Evolutionary conservation across 2,113 vertebrate species (phyloP).

Genomic region (Tricholaema leucomelas): DNA sequence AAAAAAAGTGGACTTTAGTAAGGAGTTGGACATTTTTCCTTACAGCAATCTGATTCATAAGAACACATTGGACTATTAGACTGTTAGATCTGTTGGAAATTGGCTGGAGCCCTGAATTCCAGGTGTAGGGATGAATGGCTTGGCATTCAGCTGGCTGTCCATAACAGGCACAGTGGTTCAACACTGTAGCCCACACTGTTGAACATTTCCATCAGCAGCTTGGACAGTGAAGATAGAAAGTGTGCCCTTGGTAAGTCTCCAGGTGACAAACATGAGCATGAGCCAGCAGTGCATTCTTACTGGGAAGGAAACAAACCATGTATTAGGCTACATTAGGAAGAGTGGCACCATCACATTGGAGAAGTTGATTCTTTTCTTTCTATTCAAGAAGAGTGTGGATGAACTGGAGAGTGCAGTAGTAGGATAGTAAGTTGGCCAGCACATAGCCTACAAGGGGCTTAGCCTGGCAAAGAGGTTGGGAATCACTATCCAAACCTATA

Average conservation of each 20-base stretch:
- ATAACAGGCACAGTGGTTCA: background rate
- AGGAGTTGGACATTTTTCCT: background rate
- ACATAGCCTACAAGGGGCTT: background rate
- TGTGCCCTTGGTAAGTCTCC: background rate
- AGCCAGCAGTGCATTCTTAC: background rate
- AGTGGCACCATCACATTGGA: background rate
- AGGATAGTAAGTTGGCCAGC: background rate
- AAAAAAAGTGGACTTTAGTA: background rate
- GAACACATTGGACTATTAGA: background rate
- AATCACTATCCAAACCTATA: background rate
- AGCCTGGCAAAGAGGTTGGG: background rate
- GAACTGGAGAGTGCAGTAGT: background rate
- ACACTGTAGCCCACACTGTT: background rate
- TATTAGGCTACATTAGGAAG: background rate
- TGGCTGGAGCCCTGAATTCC: background rate
- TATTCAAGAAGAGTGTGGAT: background rate
- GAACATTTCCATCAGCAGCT: background rate
- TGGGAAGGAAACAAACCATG: background rate
- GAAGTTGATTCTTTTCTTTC: background rate
- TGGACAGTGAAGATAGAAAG: background rate
- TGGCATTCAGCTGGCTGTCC: background rate
- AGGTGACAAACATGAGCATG: background rate
- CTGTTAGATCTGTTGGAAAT: background rate
- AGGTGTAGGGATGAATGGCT: background rate
- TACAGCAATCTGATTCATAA: background rate